Conservation (phyloP, 2,113 vertebrate genomes). For the Agapornis roseicollis region DNA sequence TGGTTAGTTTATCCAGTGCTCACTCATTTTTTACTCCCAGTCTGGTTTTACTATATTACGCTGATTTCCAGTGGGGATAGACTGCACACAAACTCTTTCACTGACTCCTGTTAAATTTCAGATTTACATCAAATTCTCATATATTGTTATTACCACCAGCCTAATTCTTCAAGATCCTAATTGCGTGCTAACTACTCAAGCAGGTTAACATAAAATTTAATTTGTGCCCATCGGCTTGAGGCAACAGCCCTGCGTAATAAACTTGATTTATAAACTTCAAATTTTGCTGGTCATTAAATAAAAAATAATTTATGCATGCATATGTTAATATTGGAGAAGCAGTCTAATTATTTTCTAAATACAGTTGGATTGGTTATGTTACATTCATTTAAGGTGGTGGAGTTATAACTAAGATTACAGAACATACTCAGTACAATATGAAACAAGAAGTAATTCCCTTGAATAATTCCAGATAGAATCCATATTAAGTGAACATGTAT, state of each 20-base stretch:
- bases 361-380: not conserved
- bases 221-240: constrained; percentile 29
- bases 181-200: constrained; percentile 46
- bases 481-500: not conserved
- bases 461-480: not conserved
- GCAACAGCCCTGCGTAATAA: constrained; percentile 33
- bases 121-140: constrained; percentile 37
- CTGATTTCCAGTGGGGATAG: not conserved
- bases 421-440: not conserved
- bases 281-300: constrained; percentile 38
- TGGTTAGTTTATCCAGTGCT: not conserved
- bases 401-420: not conserved
- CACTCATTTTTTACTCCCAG: not conserved
- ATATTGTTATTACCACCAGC: not conserved
- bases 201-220: constrained; percentile 55
- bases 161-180: constrained; percentile 41
- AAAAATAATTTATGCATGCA: constrained; percentile 12
- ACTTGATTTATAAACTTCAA: constrained; percentile 53
- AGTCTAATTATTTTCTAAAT: constrained; percentile 13
- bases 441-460: not conserved
- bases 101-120: not conserved
- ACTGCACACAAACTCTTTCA: not conserved
- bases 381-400: not conserved
- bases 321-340: constrained; percentile 7
- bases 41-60: not conserved